Evolutionary conservation across 1,140 invertebrate species (phyloP), one percentile per base, ranked within the genome.

Genomic region (Euwallacea similis): DNA sequence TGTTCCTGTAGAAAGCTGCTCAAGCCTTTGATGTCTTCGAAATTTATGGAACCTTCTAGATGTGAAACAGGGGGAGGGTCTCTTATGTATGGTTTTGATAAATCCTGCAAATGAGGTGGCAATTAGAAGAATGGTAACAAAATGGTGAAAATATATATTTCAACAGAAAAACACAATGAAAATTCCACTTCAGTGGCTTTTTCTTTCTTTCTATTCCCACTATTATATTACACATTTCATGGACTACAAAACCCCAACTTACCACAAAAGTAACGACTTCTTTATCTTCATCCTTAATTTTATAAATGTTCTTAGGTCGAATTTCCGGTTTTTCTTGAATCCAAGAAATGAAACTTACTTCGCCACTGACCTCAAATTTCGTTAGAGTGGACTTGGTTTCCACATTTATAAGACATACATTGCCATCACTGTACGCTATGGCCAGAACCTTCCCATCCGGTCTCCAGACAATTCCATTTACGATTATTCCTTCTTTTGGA

Each of bases 381-480:
- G 93, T 90, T 15, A 97, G 82, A 42, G 90, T 86, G 75, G 91
- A 91, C 76, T 94, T 93, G 77, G 95, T 93, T 84, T 98, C 96
- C 54, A 97, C 90, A 81, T 95, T 91, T 60, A 94, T 85, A 7
- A 97, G 84, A 15, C 88, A 86, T 0, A 96, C 83, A 76, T 83
- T 84, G 76, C 89, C 87, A 75, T 87, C 88, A 80, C 85, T 89
- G 72, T 90, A 94, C 76, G 85, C 86, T 77, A 86, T 82, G 50
- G 85, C 85, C 72, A 87, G 82, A 43, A 97, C 88, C 84, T 97
- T 96, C 73, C 96, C 95, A 88, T 98, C 96, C 42, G 95, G 94
- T 83, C 95, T 87, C 96, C 96, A 98, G 64, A 91, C 89, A 75
- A 98, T 86, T 64, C 88, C 87, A 71, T 85, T 86, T 33, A 91